Percentiles rank a stretch among this genome's conserved stretches.
phyloP scores from a whole-genome alignment of 2,113 vertebrate species.

The Panthera uncia region DNA sequence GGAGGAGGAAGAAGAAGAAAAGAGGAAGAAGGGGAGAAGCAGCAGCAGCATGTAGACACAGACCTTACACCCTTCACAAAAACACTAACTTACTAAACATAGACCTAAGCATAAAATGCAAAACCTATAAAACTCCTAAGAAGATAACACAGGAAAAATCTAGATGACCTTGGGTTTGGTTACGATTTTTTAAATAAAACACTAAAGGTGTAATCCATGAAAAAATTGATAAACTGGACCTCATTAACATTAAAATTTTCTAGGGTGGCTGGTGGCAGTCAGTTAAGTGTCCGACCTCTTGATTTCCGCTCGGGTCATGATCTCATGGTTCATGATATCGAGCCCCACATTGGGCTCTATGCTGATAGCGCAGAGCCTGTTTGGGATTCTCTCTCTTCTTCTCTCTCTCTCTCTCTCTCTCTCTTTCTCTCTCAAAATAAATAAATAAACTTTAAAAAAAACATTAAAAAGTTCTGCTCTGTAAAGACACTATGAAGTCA shows the following conservation, averaged over 20 bases:
- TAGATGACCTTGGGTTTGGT: background rate
- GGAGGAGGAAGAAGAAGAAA: background rate
- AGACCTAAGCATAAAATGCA: background rate
- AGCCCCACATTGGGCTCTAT: no score
- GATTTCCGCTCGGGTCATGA: no score
- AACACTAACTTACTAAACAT: background rate
- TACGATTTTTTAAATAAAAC: background rate
- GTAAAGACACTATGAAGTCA: background rate
- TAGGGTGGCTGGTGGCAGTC: no score
- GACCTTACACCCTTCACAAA: background rate
- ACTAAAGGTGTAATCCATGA: background rate
- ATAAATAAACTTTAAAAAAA: no score
- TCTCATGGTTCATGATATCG: no score
- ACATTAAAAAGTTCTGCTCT: background rate
- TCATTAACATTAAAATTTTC: background rate
- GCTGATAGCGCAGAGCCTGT: no score
- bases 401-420: no score
- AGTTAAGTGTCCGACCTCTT: no score
- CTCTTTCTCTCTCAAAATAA: no score
- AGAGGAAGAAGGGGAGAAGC: background rate
- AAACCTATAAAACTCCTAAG: background rate
- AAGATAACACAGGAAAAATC: background rate
- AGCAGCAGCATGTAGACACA: background rate
- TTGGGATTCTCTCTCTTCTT: no score
- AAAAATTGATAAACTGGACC: background rate